Evolutionary conservation across 1,140 invertebrate species (phyloP).

Genomic region (Zaprionus capensis): DNA sequence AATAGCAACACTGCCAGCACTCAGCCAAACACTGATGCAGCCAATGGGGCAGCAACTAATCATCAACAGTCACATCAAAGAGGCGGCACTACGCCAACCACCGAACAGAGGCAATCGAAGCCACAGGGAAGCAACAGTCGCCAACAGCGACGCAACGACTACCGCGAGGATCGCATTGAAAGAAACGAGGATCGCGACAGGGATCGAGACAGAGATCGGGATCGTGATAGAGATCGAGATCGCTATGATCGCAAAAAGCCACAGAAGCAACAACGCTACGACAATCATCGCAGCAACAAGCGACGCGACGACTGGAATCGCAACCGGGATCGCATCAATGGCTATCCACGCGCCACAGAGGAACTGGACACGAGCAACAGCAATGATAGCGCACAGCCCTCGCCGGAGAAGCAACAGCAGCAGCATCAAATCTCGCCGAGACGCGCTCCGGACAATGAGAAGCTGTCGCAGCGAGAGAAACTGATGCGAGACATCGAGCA

Average conservation of each 20-base stretch:
- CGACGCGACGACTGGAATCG: conserved; percentile 82
- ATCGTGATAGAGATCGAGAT: not conserved
- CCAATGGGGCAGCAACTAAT: conserved; percentile 3
- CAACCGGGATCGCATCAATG: conserved; percentile 79
- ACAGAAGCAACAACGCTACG: conserved; percentile 77
- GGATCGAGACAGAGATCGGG: not conserved
- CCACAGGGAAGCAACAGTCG: conserved; percentile 28
- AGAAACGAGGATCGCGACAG: conserved; percentile 43
- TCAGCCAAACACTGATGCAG: conserved; percentile 20
- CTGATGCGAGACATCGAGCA: conserved; percentile 92
- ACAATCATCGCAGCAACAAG: conserved; percentile 82
- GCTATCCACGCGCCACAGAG: conserved; percentile 62
- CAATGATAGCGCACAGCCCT: conserved; percentile 77
- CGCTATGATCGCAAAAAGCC: conserved; percentile 63
- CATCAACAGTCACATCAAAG: conserved; percentile 18
- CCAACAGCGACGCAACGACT: conserved; percentile 64
- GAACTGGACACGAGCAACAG: conserved; percentile 77
- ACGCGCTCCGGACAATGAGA: conserved; percentile 68
- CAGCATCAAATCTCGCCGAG: conserved; percentile 61
- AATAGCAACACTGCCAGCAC: conserved; percentile 38
- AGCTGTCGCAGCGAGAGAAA: conserved; percentile 89
- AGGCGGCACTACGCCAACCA: conserved; percentile 17
- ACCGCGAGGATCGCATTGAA: conserved; percentile 62
- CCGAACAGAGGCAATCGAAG: conserved; percentile 6
- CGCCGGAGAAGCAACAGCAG: conserved; percentile 75